Base-by-base conservation (phyloP, 2,113 vertebrate species). In the Centropus unirufus region DNA sequence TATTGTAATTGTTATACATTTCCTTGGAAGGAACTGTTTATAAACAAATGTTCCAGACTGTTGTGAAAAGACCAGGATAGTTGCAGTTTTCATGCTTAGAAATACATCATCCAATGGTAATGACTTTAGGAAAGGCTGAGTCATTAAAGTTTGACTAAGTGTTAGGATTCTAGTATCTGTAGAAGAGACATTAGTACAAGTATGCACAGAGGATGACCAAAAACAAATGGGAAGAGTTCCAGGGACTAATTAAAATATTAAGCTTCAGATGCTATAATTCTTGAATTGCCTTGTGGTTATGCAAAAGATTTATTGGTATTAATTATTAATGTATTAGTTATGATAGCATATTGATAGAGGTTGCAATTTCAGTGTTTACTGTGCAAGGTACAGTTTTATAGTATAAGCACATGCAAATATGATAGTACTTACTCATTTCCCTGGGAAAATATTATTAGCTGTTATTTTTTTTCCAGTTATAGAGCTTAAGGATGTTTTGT, bases 211-310 rank as follows among this genome's bases (percentile, higher is more conserved):
- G 8, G 1, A 2, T 46, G 61, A 15, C 29, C 21, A 27, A 47
- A 80, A 80, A 59, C 12, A 89, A 67, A 63, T 24, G 3, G 15
- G 11, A 73, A 66, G 27, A 39, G 3, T 79, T 39, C 6, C 2
- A 59, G 22, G 11, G 6, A 74, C 61, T 32, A 66, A 54, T 32
- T 12, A 23, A 85, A n/a, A 8, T 40, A 44, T 16, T 76, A 73
- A 81, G 3, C 29, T 77, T 62, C 27, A 17, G 6, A 20, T 32
- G 30, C 0, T 0, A 2, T 27, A 39, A 11, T 39, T 67, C 30
- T 83, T 51, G 1, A 73, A 49, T 36, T 76, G 7, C 3, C 13
- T 32, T 36, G 7, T 34, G 3, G 8, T 47, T 76, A 42, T 42
- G 39, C 21, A 63, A 69, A 5, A n/a, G 2, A 2, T 76, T 64